These are phyloP conservation scores for Copsychus sechellarum DNA, from an alignment of 2,113 vertebrate species.

Conservation along the genomic window DNA sequence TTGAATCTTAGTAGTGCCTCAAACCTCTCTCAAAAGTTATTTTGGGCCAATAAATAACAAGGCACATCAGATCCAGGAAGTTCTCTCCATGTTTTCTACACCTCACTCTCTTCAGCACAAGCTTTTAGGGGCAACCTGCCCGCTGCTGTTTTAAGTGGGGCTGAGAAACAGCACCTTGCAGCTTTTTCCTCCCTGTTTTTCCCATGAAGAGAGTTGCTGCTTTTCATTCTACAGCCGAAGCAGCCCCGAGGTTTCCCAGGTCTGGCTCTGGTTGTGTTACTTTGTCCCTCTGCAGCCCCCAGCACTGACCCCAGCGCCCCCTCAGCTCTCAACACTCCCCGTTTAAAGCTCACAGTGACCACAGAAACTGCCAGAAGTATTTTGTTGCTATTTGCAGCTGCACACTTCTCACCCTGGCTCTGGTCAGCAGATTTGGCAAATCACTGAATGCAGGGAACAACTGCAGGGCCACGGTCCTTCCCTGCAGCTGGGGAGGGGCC, in stretches of 20 bases:
- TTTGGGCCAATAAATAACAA: fast-evolving
- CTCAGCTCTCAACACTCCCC: fast-evolving
- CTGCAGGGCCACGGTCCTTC: fast-evolving
- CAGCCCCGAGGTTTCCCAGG: neutral
- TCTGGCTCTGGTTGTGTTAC: fast-evolving
- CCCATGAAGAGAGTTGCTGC: neutral
- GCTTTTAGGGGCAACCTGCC: neutral
- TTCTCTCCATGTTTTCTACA: neutral
- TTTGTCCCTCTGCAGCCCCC: neutral
- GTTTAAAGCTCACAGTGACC: fast-evolving
- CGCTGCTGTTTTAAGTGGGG: neutral
- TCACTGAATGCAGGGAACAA: neutral
- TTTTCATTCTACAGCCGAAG: neutral
- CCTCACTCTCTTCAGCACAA: neutral
- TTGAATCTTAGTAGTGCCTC: neutral
- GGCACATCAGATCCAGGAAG: neutral
- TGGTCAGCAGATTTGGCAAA: neutral
- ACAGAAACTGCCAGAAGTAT: neutral
- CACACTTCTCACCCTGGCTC: fast-evolving
- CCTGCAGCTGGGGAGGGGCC: neutral
- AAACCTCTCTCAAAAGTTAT: neutral
- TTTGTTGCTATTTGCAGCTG: neutral
- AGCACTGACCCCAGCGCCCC: fast-evolving
- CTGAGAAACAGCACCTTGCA: neutral
- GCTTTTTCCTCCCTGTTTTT: neutral